Percentiles rank a stretch among this genome's conserved stretches.
Conservation (phyloP, 2,888 invertebrate genomes). For the Cephonodes hylas region DNA sequence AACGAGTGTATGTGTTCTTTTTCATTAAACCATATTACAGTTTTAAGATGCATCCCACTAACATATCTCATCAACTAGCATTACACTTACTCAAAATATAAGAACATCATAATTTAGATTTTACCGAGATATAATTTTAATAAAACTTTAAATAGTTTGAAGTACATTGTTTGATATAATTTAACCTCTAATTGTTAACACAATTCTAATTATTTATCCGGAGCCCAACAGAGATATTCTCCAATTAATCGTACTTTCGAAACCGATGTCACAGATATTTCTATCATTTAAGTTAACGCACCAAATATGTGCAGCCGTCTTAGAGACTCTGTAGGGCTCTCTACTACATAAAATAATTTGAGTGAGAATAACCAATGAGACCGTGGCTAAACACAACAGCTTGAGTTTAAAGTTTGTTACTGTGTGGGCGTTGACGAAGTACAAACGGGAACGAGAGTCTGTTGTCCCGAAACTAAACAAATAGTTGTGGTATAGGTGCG, state of each 20-base stretch:
- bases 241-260: no score
- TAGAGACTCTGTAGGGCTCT: neutral
- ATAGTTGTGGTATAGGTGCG: conserved; percentile 78
- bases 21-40: conserved; percentile 22
- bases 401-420: conserved; percentile 1
- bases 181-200: neutral
- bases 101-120: neutral
- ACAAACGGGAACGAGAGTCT: conserved; percentile 46
- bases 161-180: neutral
- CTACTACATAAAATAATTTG: neutral
- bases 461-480: conserved; percentile 62
- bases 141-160: neutral
- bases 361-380: neutral
- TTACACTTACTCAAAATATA: neutral
- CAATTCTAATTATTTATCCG: neutral
- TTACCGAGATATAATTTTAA: neutral
- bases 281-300: no score
- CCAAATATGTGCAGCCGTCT: no score
- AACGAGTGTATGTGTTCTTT: conserved; percentile 71
- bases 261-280: no score
- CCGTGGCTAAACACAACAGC: conserved; percentile 7
- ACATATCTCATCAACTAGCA: neutral
- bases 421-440: conserved; percentile 63
- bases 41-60: conserved; percentile 26
- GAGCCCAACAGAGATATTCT: neutral